Conservation (phyloP, 2,888 invertebrate genomes). For the Sthenelais limicola region DNA sequence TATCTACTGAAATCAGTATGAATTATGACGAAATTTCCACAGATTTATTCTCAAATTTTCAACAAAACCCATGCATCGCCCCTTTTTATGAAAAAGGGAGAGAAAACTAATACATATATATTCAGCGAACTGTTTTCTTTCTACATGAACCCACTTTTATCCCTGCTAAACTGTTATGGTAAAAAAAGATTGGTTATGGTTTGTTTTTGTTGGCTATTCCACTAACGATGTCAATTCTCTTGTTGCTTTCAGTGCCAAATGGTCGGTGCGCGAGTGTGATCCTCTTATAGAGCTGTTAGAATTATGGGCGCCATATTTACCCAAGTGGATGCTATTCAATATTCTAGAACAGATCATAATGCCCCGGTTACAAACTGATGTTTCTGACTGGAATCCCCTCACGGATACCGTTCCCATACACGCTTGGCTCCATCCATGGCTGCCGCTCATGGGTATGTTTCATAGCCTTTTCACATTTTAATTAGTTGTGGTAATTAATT, state of each 20-base stretch:
- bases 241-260: slow-evolving; percentile 72
- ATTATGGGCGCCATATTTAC: slow-evolving; percentile 85
- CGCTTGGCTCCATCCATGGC: slow-evolving; percentile 98
- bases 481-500: too few species aligned
- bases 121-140: too few species aligned
- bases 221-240: background rate
- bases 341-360: slow-evolving; percentile 87
- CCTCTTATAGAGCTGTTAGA: slow-evolving; percentile 85
- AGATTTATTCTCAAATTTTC: too few species aligned
- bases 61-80: too few species aligned
- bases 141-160: too few species aligned
- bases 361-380: slow-evolving; percentile 80
- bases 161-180: slow-evolving; percentile 3
- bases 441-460: slow-evolving; percentile 83
- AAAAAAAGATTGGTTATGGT: background rate
- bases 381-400: slow-evolving; percentile 93
- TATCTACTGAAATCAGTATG: too few species aligned
- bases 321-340: slow-evolving; percentile 87
- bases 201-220: background rate
- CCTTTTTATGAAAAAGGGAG: too few species aligned
- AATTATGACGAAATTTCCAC: too few species aligned
- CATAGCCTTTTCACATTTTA: too few species aligned
- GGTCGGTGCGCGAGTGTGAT: slow-evolving; percentile 88
- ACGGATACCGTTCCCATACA: slow-evolving; percentile 96
- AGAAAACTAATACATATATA: too few species aligned